These are phyloP conservation scores for Temnothorax ravouxi DNA, from an alignment of 2,888 invertebrate genomes.

Conservation along the genomic window DNA sequence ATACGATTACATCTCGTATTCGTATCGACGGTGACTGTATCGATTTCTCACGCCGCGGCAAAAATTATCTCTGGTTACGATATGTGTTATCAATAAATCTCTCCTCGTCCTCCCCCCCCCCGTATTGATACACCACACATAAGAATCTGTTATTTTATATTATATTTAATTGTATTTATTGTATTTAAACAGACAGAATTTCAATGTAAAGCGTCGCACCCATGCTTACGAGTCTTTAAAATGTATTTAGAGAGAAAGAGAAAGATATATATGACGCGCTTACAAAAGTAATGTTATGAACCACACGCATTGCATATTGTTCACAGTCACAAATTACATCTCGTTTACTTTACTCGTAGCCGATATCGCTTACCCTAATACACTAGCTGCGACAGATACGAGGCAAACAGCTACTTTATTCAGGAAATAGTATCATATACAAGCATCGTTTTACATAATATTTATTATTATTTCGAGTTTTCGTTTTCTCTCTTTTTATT, in stretches of 20 bases:
- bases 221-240: neutral
- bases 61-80: neutral
- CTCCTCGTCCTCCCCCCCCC: neutral
- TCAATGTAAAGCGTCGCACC: neutral
- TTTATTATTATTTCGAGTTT: slow-evolving; percentile 75
- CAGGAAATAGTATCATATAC: slow-evolving; percentile 84
- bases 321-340: slow-evolving; percentile 62
- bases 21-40: neutral
- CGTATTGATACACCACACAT: too few relatives aligned
- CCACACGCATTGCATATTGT: slow-evolving; percentile 40
- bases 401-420: slow-evolving; percentile 84
- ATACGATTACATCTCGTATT: neutral
- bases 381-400: slow-evolving; percentile 78
- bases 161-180: neutral
- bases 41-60: neutral
- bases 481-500: slow-evolving; percentile 52
- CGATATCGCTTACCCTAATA: slow-evolving; percentile 60
- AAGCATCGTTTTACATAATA: slow-evolving; percentile 81
- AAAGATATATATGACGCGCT: neutral
- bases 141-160: neutral
- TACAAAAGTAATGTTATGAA: slow-evolving; percentile 64
- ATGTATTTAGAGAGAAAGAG: slow-evolving; percentile 15
- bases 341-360: slow-evolving; percentile 1
- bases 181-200: neutral
- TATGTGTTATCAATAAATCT: neutral